A percentile compares a stretch with the other conserved stretches of the same genome.
Evolutionary conservation across 2,888 invertebrate genomes (phyloP).

Genomic region (Clitarchus hookeri): DNA sequence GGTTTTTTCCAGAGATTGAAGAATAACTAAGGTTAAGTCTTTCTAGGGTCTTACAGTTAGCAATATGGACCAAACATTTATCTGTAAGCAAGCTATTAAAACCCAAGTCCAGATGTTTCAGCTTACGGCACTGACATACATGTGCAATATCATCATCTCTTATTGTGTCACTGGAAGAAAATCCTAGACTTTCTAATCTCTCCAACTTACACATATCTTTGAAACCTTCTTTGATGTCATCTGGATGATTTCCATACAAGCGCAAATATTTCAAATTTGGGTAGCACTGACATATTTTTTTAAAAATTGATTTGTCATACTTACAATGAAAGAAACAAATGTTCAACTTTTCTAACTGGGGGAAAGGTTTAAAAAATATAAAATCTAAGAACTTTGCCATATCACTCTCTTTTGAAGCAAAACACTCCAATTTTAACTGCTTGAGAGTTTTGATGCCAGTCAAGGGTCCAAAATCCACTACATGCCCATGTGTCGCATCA

Average conservation of each 20-base stretch:
- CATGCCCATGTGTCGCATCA: background rate
- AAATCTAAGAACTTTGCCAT: background rate
- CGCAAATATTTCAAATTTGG: background rate
- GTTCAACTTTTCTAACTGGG: background rate
- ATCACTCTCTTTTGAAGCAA: background rate
- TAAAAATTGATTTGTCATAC: background rate
- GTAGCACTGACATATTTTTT: background rate
- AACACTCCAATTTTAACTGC: background rate
- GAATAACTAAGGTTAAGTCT: background rate
- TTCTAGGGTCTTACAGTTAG: background rate
- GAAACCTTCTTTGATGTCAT: background rate
- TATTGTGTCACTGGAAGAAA: background rate
- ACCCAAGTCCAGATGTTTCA: background rate
- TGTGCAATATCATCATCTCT: background rate
- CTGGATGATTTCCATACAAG: background rate
- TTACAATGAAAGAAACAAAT: background rate
- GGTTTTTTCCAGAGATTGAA: background rate
- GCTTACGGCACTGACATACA: background rate
- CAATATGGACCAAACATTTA: background rate
- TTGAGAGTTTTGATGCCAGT: background rate
- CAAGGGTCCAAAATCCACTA: background rate
- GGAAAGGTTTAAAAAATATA: background rate
- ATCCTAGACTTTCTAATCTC: background rate
- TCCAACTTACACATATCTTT: background rate
- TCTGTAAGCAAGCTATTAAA: background rate